These are phyloP conservation scores for Melanostigma gelatinosum DNA, from an alignment of 2,113 vertebrate species.

Conservation along the genomic window DNA sequence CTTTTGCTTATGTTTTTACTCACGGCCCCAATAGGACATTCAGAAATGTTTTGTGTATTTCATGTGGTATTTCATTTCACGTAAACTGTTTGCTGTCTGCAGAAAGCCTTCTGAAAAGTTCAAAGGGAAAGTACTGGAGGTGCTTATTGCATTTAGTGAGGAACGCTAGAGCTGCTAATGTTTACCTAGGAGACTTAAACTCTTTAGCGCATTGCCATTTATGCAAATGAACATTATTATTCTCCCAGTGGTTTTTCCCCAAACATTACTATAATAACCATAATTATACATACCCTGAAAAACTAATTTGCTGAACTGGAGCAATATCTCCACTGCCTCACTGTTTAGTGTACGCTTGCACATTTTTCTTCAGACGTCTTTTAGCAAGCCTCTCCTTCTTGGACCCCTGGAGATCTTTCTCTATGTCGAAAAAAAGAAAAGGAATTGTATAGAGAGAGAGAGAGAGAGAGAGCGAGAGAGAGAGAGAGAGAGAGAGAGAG, in stretches of 20 bases:
- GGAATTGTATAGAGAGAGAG: background rate
- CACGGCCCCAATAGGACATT: background rate
- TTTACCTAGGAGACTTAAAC: constrained; percentile 67
- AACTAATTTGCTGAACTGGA: constrained; percentile 43
- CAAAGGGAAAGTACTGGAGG: constrained; percentile 34
- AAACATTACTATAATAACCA: constrained; percentile 70
- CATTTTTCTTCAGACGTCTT: constrained; percentile 51
- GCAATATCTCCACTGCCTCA: constrained; percentile 36
- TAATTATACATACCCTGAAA: constrained; percentile 63
- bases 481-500: background rate
- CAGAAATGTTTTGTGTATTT: background rate
- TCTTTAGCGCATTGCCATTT: constrained; percentile 63
- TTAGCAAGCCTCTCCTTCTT: constrained; percentile 48
- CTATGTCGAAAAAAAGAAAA: background rate
- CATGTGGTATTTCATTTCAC: background rate
- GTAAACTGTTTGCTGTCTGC: background rate
- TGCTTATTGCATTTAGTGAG: constrained; percentile 47
- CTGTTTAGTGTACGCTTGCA: constrained; percentile 45
- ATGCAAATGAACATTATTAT: constrained; percentile 69
- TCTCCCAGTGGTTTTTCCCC: constrained; percentile 61
- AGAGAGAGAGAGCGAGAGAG: constrained; percentile 7
- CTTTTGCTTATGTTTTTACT: background rate
- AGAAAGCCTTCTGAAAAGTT: constrained; percentile 22
- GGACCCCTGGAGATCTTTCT: constrained; percentile 52
- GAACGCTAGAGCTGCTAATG: constrained; percentile 54